These are phyloP conservation scores for Lithophane leautieri DNA, from an alignment of 2,888 invertebrate species.

Conservation along the genomic window DNA sequence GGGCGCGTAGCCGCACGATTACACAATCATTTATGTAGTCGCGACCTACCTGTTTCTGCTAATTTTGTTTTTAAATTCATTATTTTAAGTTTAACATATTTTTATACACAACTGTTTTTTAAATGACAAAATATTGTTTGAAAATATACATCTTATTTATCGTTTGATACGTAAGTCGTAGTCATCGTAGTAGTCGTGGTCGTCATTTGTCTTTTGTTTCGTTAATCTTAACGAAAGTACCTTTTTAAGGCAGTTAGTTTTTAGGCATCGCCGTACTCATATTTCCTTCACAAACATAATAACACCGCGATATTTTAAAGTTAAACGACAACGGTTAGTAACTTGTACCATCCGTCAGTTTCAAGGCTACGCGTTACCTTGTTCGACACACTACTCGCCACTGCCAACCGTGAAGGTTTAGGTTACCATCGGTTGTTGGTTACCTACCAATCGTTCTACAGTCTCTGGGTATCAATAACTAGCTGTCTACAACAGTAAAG, in stretches of 20 bases:
- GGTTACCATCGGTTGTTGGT: constrained; percentile 68
- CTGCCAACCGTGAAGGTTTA: constrained; percentile 83
- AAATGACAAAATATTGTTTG: not conserved
- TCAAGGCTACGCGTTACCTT: constrained; percentile 79
- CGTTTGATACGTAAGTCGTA: not conserved
- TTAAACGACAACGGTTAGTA: constrained; percentile 8
- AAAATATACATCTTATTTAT: not conserved
- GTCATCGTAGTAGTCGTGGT: too few species aligned
- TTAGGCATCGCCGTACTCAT: not conserved
- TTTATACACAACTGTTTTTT: not conserved
- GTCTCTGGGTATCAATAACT: constrained; percentile 15
- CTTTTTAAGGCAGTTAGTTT: not conserved
- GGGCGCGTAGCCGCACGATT: not conserved
- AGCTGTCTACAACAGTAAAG: too few species aligned
- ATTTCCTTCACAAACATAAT: not conserved
- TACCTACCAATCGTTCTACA: not conserved
- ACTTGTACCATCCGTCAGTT: constrained; percentile 61
- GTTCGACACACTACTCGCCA: constrained; percentile 75
- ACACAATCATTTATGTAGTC: not conserved
- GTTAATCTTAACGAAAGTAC: not conserved
- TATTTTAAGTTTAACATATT: not conserved
- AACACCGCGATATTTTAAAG: not conserved
- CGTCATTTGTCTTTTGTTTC: too few species aligned
- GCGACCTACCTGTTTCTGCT: too few species aligned
- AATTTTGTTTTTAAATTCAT: not conserved